These are phyloP conservation scores for Scaptodrosophila latifasciaeformis DNA, from an alignment of 2,888 invertebrate genomes.

Conservation along the genomic window DNA sequence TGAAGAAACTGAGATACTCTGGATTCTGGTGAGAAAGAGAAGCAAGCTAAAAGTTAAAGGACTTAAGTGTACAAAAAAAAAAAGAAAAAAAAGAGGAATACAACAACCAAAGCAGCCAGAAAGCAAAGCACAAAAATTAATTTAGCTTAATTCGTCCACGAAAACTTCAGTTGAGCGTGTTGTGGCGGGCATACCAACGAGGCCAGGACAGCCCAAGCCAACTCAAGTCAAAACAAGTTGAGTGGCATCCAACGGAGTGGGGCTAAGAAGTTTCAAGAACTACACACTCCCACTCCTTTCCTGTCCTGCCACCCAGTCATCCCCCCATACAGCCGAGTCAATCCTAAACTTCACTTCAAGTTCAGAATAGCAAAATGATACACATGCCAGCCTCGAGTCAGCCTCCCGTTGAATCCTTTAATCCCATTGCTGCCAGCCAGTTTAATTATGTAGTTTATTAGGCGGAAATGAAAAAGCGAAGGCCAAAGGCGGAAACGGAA, in stretches of 20 bases:
- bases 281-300: not conserved
- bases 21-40: not conserved
- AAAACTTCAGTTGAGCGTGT: conserved; percentile 41
- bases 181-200: conserved; percentile 5
- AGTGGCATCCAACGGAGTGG: conserved; percentile 37
- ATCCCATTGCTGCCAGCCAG: conserved; percentile 71
- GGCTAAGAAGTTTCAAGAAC: conserved; percentile 10
- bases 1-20: conserved; percentile 6
- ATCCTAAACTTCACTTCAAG: conserved; percentile 13
- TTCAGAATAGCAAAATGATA: conserved; percentile 10
- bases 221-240: conserved; percentile 24
- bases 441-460: conserved; percentile 73
- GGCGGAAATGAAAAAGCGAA: conserved; percentile 72
- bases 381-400: conserved; percentile 28
- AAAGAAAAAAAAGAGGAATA: too few species aligned
- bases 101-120: too few species aligned
- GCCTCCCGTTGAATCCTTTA: conserved; percentile 59
- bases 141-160: conserved; percentile 69
- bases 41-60: conserved; percentile 42
- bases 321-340: conserved; percentile 21
- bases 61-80: conserved; percentile 3
- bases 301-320: not conserved
- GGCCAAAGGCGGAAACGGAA: conserved; percentile 64
- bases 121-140: conserved; percentile 63
- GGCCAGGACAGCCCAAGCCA: too few species aligned